Base-by-base conservation (phyloP, 2,888 invertebrate species). In the Athalia rosae region DNA sequence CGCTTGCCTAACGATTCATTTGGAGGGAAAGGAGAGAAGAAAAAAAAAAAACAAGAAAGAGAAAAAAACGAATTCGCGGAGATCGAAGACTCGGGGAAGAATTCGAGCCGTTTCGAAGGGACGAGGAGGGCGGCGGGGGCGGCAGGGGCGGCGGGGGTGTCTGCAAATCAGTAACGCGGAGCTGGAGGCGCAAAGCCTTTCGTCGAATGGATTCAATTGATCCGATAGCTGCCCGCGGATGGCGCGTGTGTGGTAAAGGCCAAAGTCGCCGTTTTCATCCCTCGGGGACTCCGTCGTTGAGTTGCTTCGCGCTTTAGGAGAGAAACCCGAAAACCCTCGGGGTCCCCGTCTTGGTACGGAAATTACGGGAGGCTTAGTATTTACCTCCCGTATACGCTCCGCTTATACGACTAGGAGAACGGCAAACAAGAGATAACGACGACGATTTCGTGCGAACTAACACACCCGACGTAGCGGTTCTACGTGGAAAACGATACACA, bases 131-230 rank as follows among this genome's bases (percentile, higher is more conserved):
- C n/a, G 48, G 13, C 28, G 15, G 13, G 13, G n/a, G 50, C 66
- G 28, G 77, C 43, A 73, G 69, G 56, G 76, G 79, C 74, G 78
- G 79, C 79, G 77, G 78, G 80, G 74, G 77, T 76, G 66, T 63
- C 77, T 66, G 81, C 79, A 80, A 80, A 80, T 81, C 80, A 79
- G 79, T 79, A 76, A 41, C 63, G 56, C 58, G 59, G 63, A 56
- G 53, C 77, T 71, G 62, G 62, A 63, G 62, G 73, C 73, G 63
- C 71, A 62, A 77, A 77, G 53, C 73, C 41, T 64, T 77, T 74
- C 69, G 56, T n/a, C 77, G 74, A 77, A 77, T 74, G 73, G 56
- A 77, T 77, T 77, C 74, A 77, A 63, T 77, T 77, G 77, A 77
- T 77, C 71, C 48, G 74, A 77, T 77, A 77, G 53, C 63, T 43